Base-by-base conservation (phyloP, 2,113 vertebrate species). In the Euleptes europaea region DNA sequence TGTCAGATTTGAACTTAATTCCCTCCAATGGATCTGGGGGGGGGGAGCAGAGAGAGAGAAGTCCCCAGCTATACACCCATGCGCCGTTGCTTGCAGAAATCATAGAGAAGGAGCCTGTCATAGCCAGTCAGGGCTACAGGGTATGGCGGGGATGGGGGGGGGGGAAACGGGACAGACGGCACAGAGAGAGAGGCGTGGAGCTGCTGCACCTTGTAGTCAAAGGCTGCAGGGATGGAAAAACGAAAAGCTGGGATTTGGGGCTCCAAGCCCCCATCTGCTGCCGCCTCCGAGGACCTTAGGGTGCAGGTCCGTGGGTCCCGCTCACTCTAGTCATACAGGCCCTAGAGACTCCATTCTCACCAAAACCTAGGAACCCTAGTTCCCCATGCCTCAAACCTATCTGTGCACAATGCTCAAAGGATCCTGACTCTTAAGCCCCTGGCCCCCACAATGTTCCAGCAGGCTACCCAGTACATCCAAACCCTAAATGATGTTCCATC, bases 1-100 rank as follows among this genome's bases (percentile, higher is more conserved):
- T 95, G 95, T 95, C 95, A 95, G 93, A 93, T 91, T 92, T 95
- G 93, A 94, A 95, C 94, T 94, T 95, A 96, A 95, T 95, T 95
- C 94, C 92, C 93, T 90, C 90, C 93, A 95, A 94, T 94, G 92
- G 92, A 91, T 80, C 66, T 54, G 69, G 88, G 84, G 66, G 82
- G 85, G 76, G 89, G 81, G 89, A 88, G 91, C 71, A 91, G 84
- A 92, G 83, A 82, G 80, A 74, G 72, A 84, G 73, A 82, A 88
- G 90, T 88, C 88, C 84, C 51, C 28, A 73, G 84, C 44, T 85
- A 90, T 90, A 83, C 81, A 77, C 79, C 80, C 82, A 83, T 86
- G 88, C 92, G 93, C 92, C 91, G 94, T 92, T 92, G 94, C 90
- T 93, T 94, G 91, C 94, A 86, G 88, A 94, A 91, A 57, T 83